Base-by-base conservation (phyloP, 2,797 vertebrate genomes). In the Gallinago nigripennis region DNA sequence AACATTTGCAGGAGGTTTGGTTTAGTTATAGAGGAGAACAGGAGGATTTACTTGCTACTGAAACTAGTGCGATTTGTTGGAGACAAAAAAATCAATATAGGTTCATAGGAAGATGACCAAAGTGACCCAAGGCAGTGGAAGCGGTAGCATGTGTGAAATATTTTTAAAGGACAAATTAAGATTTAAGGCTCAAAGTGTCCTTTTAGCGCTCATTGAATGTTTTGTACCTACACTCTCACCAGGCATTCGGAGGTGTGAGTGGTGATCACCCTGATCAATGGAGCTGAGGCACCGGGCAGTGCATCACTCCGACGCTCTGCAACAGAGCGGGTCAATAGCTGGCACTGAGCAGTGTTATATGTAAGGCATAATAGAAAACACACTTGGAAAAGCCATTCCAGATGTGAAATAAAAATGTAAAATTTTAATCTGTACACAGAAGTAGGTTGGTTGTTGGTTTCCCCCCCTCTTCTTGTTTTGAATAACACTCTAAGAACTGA, bases 31-130 rank as follows among this genome's bases (percentile, higher is more conserved):
- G n/a, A 78, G 51, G 50, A 94, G 82, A 91, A 86, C 35, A 91
- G 70, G 77, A 66, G 0, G 0, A 95, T 96, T 88, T 94, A 96
- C 94, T 92, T 96, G 85, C 68, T 94, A 45, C 80, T 95, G 77
- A 92, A 97, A 90, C 41, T 4, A 53, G 50, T 68, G 60, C 63
- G 86, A 94, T 94, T 66, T 92, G 85, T 75, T 73, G 75, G 63
- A 64, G 89, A 5, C 16, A 75, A 61, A 86, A 87, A 94, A 94
- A 96, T 97, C 95, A 92, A 94, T 96, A 61, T 28, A 66, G 45
- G 85, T 90, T 95, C 92, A 96, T 77, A 94, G 81, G 53, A 94
- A 91, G 81, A 94, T 92, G 94, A 96, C 95, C 90, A 37, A 84
- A 96, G 70, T 95, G 93, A 95, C 96, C 92, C 72, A 58, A 81